These are phyloP conservation scores for Coenonympha glycerion DNA, from an alignment of 2,888 invertebrate species.

Conservation along the genomic window DNA sequence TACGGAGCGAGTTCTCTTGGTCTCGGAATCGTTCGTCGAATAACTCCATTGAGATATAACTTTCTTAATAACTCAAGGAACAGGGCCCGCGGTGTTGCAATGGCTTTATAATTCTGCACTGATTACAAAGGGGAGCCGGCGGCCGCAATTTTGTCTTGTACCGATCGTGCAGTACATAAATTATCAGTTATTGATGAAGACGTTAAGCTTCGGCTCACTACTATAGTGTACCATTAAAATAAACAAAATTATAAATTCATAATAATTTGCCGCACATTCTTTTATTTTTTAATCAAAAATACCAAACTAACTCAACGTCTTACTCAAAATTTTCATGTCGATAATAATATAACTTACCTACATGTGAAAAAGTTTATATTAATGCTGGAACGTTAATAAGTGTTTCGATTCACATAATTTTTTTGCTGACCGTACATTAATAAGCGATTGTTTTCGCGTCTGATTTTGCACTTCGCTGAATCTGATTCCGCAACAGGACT, in stretches of 20 bases:
- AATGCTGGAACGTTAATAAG: conserved; percentile 29
- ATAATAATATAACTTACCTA: too few relatives aligned
- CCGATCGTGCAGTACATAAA: conserved; percentile 73
- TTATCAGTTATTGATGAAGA: conserved; percentile 77
- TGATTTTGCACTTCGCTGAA: conserved; percentile 69
- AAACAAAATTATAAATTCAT: conserved; percentile 3
- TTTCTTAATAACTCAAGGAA: conserved; percentile 51
- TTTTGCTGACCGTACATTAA: conserved; percentile 56
- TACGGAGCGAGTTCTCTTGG: conserved; percentile 34
- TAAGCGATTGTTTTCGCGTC: conserved; percentile 66
- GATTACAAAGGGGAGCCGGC: conserved; percentile 78
- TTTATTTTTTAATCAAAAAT: background rate
- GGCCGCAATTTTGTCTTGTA: conserved; percentile 77
- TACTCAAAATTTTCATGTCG: too few relatives aligned
- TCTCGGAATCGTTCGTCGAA: conserved; percentile 31
- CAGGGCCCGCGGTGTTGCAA: conserved; percentile 66
- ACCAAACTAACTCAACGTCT: too few relatives aligned
- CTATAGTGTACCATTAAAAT: conserved; percentile 6
- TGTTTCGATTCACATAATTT: conserved; percentile 47
- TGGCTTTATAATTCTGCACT: conserved; percentile 73
- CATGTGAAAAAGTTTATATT: too few relatives aligned
- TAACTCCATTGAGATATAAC: conserved; percentile 53
- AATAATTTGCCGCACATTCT: background rate
- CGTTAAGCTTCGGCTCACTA: conserved; percentile 63
- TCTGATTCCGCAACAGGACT: conserved; percentile 46